These are phyloP conservation scores for Merops nubicus DNA, from an alignment of 2,113 vertebrate genomes.

Conservation along the genomic window DNA sequence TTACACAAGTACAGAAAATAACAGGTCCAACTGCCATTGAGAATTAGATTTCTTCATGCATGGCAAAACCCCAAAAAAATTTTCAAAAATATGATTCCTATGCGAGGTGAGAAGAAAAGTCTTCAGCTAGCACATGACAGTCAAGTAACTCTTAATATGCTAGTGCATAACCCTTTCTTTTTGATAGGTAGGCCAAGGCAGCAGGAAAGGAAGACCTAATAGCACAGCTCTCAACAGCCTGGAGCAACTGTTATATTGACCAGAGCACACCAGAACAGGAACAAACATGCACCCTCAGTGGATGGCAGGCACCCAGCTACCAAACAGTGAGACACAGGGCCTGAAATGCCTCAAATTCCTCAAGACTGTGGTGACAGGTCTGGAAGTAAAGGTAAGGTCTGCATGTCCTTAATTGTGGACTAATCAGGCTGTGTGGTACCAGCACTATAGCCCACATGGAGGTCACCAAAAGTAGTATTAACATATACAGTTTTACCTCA, in stretches of 20 bases:
- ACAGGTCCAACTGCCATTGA: not conserved
- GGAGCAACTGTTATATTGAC: not conserved
- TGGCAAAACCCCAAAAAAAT: not conserved
- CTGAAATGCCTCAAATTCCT: not conserved
- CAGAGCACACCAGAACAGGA: not conserved
- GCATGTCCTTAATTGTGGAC: not conserved
- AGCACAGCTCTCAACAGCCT: not conserved
- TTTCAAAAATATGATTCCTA: not conserved
- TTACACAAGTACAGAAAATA: not conserved
- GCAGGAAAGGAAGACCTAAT: not conserved
- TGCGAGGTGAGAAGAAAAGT: not conserved
- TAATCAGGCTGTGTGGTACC: not conserved
- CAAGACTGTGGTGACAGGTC: not conserved
- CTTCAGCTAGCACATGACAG: not conserved
- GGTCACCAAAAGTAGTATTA: not conserved
- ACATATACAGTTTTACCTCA: not conserved
- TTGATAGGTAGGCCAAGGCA: not conserved
- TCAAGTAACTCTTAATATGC: not conserved
- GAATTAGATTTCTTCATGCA: not conserved
- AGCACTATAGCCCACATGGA: not conserved
- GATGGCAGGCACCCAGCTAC: not conserved
- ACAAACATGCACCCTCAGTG: rapidly evolving
- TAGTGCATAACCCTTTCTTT: not conserved
- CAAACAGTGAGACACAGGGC: not conserved
- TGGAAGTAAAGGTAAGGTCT: not conserved